Evolutionary conservation across 2,113 vertebrate species (phyloP), one percentile per base, ranked within the genome.

Genomic region (Neogobius melanostomus): DNA sequence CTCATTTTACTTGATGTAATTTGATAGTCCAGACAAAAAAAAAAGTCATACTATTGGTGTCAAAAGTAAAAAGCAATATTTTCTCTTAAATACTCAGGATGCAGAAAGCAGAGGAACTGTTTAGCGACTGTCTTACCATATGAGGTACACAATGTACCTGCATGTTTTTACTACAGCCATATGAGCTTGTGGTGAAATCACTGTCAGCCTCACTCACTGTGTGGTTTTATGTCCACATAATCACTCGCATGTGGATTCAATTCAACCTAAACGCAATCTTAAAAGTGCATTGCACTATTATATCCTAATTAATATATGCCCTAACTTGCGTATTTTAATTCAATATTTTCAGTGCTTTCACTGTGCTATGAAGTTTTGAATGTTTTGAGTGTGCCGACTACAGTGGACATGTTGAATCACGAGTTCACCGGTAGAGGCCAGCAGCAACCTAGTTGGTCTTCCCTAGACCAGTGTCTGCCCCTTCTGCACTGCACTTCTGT

Each of bases 41-140:
- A 51, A 53, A 8, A n/a, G n/a, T 63, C 14, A 62, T 72, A 62
- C 78, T 66, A 72, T 64, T 42, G 52, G 62, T 11, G 67, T 71
- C 76, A 54, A 36, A 73, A 49, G 54, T 71, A 64, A 80, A 77
- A 79, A 89, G 88, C 86, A 89, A 88, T 89, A 88, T 69, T 69
- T 64, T 70, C 54, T 67, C 79, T 74, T 80, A 51, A 57, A 77
- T 87, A 83, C 91, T 93, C 92, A 93, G 92, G 92, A 92, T 91
- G 81, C 83, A 14, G 56, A 59, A 59, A 42, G 56, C 56, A 6
- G 17, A 53, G 52, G 16, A 59, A 74, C 87, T 66, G 77, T 77
- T 68, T 66, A 81, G 77, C 49, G 71, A 65, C 50, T 60, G 45
- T 3, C 60, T 59, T 43, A 71, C 2, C 3, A 36, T n/a, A 67